Percentiles rank a stretch among this genome's conserved stretches.
phyloP scores from a whole-genome alignment of 2,113 vertebrate species.

The Alaudala cheleensis region DNA sequence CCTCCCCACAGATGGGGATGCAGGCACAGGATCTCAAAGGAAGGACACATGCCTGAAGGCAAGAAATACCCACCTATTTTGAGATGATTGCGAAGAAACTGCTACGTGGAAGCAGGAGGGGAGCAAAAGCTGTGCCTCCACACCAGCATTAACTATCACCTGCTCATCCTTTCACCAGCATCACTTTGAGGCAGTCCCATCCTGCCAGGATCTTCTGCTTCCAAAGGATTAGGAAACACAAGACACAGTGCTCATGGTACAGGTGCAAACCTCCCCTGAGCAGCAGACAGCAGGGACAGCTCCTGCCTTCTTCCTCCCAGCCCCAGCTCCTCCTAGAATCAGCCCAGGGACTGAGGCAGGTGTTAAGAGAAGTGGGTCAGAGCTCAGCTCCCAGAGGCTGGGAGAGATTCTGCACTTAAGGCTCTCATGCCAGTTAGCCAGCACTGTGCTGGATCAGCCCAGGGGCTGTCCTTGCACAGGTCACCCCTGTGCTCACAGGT shows the following conservation, averaged over 20 bases:
- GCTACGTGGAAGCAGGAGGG: neutral
- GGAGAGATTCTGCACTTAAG: accelerated
- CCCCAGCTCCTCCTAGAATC: neutral
- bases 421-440: accelerated
- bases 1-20: neutral
- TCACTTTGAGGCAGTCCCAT: neutral
- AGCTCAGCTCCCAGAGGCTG: neutral
- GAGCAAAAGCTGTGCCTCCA: neutral
- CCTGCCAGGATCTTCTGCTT: neutral
- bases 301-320: neutral
- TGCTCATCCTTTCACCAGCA: neutral
- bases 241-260: accelerated
- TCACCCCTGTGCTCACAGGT: neutral
- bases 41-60: neutral
- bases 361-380: neutral
- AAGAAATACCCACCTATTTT: neutral
- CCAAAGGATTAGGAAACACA: neutral
- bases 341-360: neutral
- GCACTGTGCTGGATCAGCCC: accelerated
- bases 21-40: neutral
- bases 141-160: neutral
- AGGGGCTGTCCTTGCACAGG: accelerated
- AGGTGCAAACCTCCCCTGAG: neutral
- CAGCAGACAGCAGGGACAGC: neutral
- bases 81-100: neutral